These are phyloP conservation scores for Ptilodon capucinus DNA, from an alignment of 2,888 invertebrate species.

Conservation along the genomic window DNA sequence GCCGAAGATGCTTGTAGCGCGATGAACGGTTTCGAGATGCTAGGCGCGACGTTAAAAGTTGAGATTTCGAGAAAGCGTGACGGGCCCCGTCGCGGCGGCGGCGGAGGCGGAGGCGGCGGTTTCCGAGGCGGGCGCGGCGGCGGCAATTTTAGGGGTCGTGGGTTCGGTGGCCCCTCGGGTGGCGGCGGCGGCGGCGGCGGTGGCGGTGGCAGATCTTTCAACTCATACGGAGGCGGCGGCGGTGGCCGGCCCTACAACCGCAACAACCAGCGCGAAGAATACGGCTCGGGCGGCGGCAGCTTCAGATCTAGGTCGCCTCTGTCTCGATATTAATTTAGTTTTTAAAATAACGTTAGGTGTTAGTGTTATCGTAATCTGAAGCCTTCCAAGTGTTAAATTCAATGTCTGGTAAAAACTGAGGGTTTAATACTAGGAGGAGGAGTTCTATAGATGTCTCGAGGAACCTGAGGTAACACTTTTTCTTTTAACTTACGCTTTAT, in stretches of 20 bases:
- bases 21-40: constrained; percentile 93
- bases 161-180: constrained; percentile 75
- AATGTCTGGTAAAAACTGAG: constrained; percentile 70
- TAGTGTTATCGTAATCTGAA: constrained; percentile 82
- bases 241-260: constrained; percentile 58
- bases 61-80: constrained; percentile 93
- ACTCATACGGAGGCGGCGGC: constrained; percentile 79
- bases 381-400: constrained; percentile 81
- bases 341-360: constrained; percentile 71
- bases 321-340: constrained; percentile 76
- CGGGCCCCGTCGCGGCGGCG: constrained; percentile 85
- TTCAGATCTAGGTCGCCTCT: constrained; percentile 80
- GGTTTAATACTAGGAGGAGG: constrained; percentile 76
- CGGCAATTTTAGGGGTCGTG: constrained; percentile 75
- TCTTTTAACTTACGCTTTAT: constrained; percentile 11
- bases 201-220: constrained; percentile 66
- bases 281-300: constrained; percentile 74
- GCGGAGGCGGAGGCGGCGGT: constrained; percentile 79
- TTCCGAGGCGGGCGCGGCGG: constrained; percentile 65
- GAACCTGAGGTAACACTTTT: constrained; percentile 66
- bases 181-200: constrained; percentile 78
- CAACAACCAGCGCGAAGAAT: constrained; percentile 68
- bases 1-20: constrained; percentile 95
- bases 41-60: constrained; percentile 93
- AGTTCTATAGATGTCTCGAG: constrained; percentile 66